Percentiles rank a stretch among this genome's conserved stretches.
These are phyloP conservation scores for Leptodactylus fallax DNA, from an alignment of 2,797 vertebrate species.

Conservation along the genomic window DNA sequence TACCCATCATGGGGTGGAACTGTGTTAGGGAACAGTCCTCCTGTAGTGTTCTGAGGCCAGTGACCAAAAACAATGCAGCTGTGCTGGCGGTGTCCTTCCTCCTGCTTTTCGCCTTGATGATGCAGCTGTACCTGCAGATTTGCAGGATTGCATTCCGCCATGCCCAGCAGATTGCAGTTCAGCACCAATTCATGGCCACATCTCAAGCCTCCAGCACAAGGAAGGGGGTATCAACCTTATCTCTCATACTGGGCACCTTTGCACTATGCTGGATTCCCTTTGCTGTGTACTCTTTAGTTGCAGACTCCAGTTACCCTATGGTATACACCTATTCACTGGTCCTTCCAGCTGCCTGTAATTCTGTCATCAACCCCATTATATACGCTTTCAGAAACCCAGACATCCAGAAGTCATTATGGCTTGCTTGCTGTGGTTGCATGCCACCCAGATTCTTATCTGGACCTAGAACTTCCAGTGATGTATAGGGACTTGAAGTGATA, in stretches of 20 bases:
- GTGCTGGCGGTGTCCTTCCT: constrained; percentile 86
- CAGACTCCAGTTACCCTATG: constrained; percentile 85
- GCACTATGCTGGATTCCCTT: constrained; percentile 92
- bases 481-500: constrained; percentile 74
- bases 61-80: constrained; percentile 88
- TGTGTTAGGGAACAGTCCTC: constrained; percentile 81
- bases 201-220: constrained; percentile 81
- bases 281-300: constrained; percentile 88
- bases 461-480: constrained; percentile 89
- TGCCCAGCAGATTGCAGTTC: constrained; percentile 92
- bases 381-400: constrained; percentile 92
- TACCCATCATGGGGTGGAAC: constrained; percentile 90
- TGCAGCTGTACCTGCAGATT: constrained; percentile 93
- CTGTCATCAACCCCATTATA: constrained; percentile 89
- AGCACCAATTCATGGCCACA: constrained; percentile 88
- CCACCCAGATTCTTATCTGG: constrained; percentile 83
- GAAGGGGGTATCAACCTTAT: constrained; percentile 89
- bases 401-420: constrained; percentile 90
- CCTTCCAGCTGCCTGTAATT: constrained; percentile 87
- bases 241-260: constrained; percentile 88
- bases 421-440: constrained; percentile 88
- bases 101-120: constrained; percentile 88
- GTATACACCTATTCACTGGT: constrained; percentile 88
- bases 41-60: constrained; percentile 87
- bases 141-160: constrained; percentile 90